Conservation (phyloP, 1,140 invertebrate genomes). For the Lepeophtheirus salmonis region DNA sequence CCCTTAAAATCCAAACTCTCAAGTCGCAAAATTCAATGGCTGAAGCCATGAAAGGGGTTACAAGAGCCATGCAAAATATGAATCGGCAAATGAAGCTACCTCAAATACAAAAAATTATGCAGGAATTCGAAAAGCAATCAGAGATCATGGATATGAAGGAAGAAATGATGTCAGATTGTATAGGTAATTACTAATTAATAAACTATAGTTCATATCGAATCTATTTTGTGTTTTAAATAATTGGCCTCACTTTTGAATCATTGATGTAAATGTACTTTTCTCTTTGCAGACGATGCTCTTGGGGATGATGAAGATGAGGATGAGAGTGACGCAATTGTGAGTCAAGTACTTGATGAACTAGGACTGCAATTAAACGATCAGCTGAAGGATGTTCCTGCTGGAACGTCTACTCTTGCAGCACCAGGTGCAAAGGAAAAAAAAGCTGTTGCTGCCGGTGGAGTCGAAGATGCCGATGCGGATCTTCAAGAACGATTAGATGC, state of each 20-base stretch:
- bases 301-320: conserved; percentile 95
- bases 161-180: conserved; percentile 99
- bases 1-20: conserved; percentile 92
- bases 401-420: conserved; percentile 39
- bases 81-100: conserved; percentile 94
- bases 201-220: too few species aligned
- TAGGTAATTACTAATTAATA: conserved; percentile 29
- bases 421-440: conserved; percentile 33
- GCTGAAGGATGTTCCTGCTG: conserved; percentile 51
- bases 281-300: conserved; percentile 77
- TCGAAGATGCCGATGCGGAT: conserved; percentile 55
- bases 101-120: conserved; percentile 95
- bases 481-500: conserved; percentile 84
- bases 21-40: conserved; percentile 98
- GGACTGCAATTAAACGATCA: conserved; percentile 81
- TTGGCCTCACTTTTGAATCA: too few species aligned
- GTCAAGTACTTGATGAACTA: conserved; percentile 87
- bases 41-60: conserved; percentile 97
- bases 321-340: conserved; percentile 79
- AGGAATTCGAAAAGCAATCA: conserved; percentile 98
- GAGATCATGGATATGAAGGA: conserved; percentile 99
- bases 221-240: too few species aligned
- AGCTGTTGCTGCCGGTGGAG: conserved; percentile 32
- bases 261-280: not conserved
- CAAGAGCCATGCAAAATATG: conserved; percentile 95